Conservation (phyloP, 2,113 vertebrate genomes). For the Pachypanchax playfairii region DNA sequence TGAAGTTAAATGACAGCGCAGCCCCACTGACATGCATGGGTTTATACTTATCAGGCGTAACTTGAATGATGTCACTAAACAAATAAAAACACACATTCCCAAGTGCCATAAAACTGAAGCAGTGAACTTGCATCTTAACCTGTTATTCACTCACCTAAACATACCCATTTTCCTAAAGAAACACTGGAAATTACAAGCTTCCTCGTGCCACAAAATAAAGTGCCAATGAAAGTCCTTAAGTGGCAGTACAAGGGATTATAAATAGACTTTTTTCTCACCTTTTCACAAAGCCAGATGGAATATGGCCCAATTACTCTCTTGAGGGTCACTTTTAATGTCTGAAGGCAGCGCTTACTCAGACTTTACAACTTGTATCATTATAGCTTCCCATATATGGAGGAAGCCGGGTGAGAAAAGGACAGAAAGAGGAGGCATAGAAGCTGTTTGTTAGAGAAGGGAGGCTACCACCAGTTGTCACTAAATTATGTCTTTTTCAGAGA, state of each 20-base stretch:
- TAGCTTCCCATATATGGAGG: constrained; percentile 86
- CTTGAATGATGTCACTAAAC: constrained; percentile 13
- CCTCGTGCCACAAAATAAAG: constrained; percentile 61
- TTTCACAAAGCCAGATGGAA: constrained; percentile 80
- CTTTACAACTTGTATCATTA: constrained; percentile 90
- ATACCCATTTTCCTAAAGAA: constrained; percentile 51
- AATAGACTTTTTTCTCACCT: constrained; percentile 77
- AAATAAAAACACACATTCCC: constrained; percentile 36
- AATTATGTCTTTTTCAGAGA: constrained; percentile 69
- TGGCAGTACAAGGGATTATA: constrained; percentile 70
- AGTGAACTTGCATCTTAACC: constrained; percentile 35
- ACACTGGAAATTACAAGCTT: constrained; percentile 62
- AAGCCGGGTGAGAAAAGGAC: constrained; percentile 83
- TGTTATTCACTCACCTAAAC: constrained; percentile 43
- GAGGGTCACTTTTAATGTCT: constrained; percentile 73
- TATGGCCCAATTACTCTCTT: constrained; percentile 84
- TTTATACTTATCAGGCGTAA: too few species aligned
- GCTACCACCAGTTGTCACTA: constrained; percentile 77
- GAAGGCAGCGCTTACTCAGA: constrained; percentile 87
- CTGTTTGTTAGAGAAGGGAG: constrained; percentile 78
- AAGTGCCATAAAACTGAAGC: constrained; percentile 9
- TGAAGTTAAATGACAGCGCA: neutral
- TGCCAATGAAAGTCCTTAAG: constrained; percentile 51
- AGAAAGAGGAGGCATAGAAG: constrained; percentile 82
- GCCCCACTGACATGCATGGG: too few species aligned